Percentiles rank a stretch among this genome's conserved stretches.
phyloP scores from a whole-genome alignment of 2,888 invertebrate genomes.

The Platynereis dumerilii region DNA sequence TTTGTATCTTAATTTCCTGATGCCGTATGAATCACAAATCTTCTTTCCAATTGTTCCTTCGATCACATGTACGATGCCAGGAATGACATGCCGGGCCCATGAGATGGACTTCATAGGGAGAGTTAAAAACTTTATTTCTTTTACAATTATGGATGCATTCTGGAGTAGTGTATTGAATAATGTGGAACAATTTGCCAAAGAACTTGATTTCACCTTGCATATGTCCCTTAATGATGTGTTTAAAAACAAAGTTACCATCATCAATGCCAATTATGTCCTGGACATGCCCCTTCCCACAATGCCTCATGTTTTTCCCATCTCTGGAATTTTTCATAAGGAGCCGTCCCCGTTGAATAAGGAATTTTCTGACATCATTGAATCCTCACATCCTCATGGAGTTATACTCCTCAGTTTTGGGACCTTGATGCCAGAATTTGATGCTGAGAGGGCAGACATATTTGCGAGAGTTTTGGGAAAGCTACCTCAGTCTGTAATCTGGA shows the following conservation, averaged over 20 bases:
- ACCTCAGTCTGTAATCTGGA: constrained; percentile 15
- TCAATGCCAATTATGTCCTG: constrained; percentile 16
- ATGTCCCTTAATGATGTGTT: constrained; percentile 4
- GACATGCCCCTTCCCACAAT: constrained; percentile 16
- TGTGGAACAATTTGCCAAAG: not conserved
- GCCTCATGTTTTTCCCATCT: constrained; percentile 17
- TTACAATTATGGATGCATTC: too few relatives aligned
- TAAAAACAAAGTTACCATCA: constrained; percentile 2
- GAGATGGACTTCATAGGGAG: constrained; percentile 18
- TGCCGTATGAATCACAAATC: not conserved
- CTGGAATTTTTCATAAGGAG: constrained; percentile 16
- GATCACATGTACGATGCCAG: not conserved
- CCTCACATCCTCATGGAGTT: too few relatives aligned
- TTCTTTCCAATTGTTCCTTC: not conserved
- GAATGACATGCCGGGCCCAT: constrained; percentile 4
- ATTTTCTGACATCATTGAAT: too few relatives aligned
- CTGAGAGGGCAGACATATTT: constrained; percentile 6
- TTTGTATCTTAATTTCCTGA: not conserved
- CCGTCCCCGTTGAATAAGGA: constrained; percentile 14
- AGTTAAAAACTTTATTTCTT: not conserved
- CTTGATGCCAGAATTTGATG: constrained; percentile 10
- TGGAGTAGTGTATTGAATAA: too few relatives aligned
- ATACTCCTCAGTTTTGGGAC: too few relatives aligned
- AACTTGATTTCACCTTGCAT: not conserved
- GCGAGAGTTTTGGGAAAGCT: constrained; percentile 10